phyloP scores from a whole-genome alignment of 2,888 invertebrate species.

The Xiphydria camelus region DNA sequence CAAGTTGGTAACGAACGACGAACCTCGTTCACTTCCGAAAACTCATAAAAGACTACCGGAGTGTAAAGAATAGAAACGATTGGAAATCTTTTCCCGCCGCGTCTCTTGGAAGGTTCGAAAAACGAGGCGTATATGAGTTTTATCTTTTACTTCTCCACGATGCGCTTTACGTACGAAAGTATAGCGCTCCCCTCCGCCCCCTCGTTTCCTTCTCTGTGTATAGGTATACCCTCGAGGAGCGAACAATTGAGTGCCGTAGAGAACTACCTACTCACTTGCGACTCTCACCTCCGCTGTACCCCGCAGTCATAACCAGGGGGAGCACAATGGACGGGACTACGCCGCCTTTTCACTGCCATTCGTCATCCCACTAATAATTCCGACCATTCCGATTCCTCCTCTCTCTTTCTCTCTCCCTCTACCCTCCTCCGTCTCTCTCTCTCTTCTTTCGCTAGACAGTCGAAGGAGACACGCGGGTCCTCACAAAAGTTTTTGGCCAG shows the following conservation, averaged over 20 bases:
- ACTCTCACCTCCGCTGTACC: constrained; percentile 23
- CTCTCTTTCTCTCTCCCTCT: constrained; percentile 5
- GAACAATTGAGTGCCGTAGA: constrained; percentile 41
- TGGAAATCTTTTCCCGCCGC: too few species aligned
- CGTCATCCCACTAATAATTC: constrained; percentile 7
- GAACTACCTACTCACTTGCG: constrained; percentile 32
- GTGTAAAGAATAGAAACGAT: too few species aligned
- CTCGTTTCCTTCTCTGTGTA: too few species aligned
- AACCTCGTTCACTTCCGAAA: too few species aligned
- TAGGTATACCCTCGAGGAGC: constrained; percentile 39
- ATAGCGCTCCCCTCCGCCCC: constrained; percentile 30
- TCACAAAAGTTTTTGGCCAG: too few species aligned
- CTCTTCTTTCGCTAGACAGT: not conserved
- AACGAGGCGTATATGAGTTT: constrained; percentile 19
- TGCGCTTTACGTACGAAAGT: constrained; percentile 17
- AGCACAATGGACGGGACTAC: constrained; percentile 35
- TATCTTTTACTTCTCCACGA: constrained; percentile 18
- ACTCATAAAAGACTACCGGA: too few species aligned
- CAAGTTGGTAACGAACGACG: too few species aligned
- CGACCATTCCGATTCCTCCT: constrained; percentile 6
- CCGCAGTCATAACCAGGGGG: constrained; percentile 37
- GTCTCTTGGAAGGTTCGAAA: not conserved
- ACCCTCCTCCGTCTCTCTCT: constrained; percentile 1
- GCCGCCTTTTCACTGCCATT: constrained; percentile 36
- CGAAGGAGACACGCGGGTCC: too few species aligned